Base-by-base conservation (phyloP, 2,888 invertebrate species). In the Nephrotoma guestfalica region DNA sequence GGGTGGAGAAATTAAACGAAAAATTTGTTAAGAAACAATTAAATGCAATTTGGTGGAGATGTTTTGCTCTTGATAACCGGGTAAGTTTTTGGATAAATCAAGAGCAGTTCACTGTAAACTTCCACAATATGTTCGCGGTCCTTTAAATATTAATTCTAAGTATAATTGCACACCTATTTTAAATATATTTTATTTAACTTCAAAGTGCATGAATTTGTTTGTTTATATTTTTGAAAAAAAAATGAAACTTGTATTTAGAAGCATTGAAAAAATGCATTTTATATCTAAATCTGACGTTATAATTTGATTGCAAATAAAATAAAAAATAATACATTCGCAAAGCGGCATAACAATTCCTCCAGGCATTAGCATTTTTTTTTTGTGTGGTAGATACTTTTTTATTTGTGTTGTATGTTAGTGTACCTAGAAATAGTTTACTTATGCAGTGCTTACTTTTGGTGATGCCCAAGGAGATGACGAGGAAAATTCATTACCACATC, bases 381-480 rank as follows among this genome's bases (percentile, higher is more conserved):
- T 86, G 86, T 51, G 86, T 83, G 45, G 30, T 85, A 40, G 45
- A 83, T 18, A 83, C 41, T 40, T 86, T 45, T 15, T 86, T 83
- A 83, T 86, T 86, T 86, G 86, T 91, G 91, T 91, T 91, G 91
- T 91, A 91, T 91, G 91, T 91, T 91, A 85, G 91, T 90, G 89
- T 91, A 91, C 91, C 91, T 92, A 89, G 91, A 92, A 91, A 91
- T 91, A 91, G 91, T 91, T 91, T 91, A 88, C 89, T 92, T 91
- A 92, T 96, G 95, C 96, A 98, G 98, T 98, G 96, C 96, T 98
- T 95, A 98, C 98, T 94, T 98, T 97, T 97, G 97, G 96, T 95
- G 97, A 97, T 94, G 97, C 96, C 93, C 97, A 97, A 96, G 97
- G 96, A 92, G 97, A 98, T 93, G 98, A 98, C 92, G 98, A 98